These are phyloP conservation scores for Lophochroa leadbeateri DNA, from an alignment of 2,113 vertebrate genomes.

Conservation along the genomic window DNA sequence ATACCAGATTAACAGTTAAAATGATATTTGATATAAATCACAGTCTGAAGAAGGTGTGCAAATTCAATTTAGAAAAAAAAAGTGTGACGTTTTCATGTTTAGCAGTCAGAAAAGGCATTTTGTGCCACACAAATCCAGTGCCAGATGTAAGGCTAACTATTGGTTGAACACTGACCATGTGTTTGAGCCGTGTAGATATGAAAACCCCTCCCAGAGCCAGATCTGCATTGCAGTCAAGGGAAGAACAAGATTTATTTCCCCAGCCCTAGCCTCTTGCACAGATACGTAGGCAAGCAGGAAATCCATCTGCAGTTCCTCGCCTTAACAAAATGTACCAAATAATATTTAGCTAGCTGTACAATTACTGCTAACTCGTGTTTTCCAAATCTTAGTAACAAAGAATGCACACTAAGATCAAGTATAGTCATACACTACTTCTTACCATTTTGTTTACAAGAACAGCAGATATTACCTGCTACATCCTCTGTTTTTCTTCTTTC, in stretches of 20 bases:
- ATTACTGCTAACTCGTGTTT: not conserved
- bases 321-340: not conserved
- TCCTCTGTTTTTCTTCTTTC: not conserved
- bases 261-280: not conserved
- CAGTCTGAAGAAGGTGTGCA: not conserved
- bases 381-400: not conserved
- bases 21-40: not conserved
- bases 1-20: conserved; percentile 6
- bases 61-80: not conserved
- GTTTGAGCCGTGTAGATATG: not conserved
- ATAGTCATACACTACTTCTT: not conserved
- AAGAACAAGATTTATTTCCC: conserved; percentile 54
- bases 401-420: not conserved
- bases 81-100: not conserved
- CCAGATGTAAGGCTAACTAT: conserved; percentile 27
- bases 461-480: not conserved
- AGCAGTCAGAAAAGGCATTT: not conserved
- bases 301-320: not conserved
- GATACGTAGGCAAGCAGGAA: not conserved
- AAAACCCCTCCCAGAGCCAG: conserved; percentile 54
- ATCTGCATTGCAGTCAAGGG: conserved; percentile 72
- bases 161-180: conserved; percentile 41
- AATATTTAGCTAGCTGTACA: not conserved
- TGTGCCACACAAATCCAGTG: not conserved
- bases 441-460: not conserved